Percentiles rank a stretch among this genome's conserved stretches.
Conservation (phyloP, 1,140 invertebrate species). For the Hyles euphorbiae region DNA sequence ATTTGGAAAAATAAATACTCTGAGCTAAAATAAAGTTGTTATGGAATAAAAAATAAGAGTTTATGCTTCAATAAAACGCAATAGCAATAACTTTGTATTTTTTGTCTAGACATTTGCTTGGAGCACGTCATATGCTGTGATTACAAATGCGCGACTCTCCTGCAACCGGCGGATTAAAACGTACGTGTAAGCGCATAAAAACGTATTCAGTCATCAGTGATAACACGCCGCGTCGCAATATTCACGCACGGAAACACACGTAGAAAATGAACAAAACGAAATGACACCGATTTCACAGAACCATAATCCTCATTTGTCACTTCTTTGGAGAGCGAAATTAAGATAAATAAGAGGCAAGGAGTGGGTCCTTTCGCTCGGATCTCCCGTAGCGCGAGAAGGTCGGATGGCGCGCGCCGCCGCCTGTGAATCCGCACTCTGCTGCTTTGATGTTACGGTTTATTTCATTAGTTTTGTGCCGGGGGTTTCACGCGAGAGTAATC, state of each 20-base stretch:
- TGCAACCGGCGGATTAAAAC: too few species aligned
- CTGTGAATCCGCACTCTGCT: constrained; percentile 42
- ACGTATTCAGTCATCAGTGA: too few species aligned
- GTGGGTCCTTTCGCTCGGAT: constrained; percentile 60
- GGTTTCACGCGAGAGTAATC: constrained; percentile 55
- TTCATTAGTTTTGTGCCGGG: constrained; percentile 32
- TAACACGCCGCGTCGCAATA: constrained; percentile 8
- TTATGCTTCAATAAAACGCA: too few species aligned
- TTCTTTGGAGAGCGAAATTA: constrained; percentile 59
- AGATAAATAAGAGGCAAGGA: constrained; percentile 65
- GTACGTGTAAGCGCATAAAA: too few species aligned
- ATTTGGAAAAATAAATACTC: too few species aligned
- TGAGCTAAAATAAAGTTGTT: too few species aligned
- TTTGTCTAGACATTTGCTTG: neutral
- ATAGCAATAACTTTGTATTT: neutral
- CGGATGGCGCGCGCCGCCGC: constrained; percentile 18
- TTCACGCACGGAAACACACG: constrained; percentile 23
- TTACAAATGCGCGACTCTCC: too few species aligned
- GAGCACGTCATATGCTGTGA: neutral
- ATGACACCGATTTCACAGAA: constrained; percentile 39
- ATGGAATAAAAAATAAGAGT: too few species aligned
- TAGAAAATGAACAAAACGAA: constrained; percentile 31
- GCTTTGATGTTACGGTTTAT: constrained; percentile 41
- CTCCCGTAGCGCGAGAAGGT: constrained; percentile 33
- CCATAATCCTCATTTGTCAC: constrained; percentile 56